Evolutionary conservation across 1,140 invertebrate species (phyloP).

Genomic region (Phocides pigmalion): DNA sequence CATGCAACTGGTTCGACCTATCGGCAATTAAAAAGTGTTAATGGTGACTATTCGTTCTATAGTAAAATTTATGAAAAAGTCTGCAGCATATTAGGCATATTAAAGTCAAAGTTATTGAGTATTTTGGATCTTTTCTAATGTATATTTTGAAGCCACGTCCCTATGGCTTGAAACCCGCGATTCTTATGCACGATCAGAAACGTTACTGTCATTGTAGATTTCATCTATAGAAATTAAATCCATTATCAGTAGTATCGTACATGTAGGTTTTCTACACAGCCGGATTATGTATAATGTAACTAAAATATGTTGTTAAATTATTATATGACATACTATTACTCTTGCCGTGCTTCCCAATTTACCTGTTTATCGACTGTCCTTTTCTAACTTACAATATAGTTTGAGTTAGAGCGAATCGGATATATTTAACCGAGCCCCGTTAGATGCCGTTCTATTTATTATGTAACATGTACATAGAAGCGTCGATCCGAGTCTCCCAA

Average conservation of each 20-base stretch:
- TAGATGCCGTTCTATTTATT: constrained; percentile 1
- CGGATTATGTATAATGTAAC: neutral
- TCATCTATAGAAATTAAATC: neutral
- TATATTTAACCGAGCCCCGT: neutral
- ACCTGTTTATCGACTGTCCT: neutral
- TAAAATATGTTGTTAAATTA: neutral
- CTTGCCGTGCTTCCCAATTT: constrained; percentile 11
- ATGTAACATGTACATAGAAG: constrained; percentile 8
- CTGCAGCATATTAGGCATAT: too few species aligned
- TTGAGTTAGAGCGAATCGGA: neutral
- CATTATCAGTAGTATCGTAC: neutral
- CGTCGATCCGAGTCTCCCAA: constrained; percentile 29
- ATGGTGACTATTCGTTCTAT: too few species aligned
- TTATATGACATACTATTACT: constrained; percentile 6
- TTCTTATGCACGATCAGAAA: too few species aligned
- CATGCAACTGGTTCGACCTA: too few species aligned
- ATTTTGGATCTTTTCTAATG: too few species aligned
- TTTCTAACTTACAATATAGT: neutral
- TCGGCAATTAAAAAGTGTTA: too few species aligned
- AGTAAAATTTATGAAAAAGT: too few species aligned
- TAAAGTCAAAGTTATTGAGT: too few species aligned
- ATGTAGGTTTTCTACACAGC: constrained; percentile 7
- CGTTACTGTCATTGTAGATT: too few species aligned
- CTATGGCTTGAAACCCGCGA: too few species aligned
- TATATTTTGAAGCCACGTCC: too few species aligned